A percentile compares a stretch with the other conserved stretches of the same genome.
These are phyloP conservation scores for Xenus cinereus DNA, from an alignment of 2,113 vertebrate species.

Conservation along the genomic window DNA sequence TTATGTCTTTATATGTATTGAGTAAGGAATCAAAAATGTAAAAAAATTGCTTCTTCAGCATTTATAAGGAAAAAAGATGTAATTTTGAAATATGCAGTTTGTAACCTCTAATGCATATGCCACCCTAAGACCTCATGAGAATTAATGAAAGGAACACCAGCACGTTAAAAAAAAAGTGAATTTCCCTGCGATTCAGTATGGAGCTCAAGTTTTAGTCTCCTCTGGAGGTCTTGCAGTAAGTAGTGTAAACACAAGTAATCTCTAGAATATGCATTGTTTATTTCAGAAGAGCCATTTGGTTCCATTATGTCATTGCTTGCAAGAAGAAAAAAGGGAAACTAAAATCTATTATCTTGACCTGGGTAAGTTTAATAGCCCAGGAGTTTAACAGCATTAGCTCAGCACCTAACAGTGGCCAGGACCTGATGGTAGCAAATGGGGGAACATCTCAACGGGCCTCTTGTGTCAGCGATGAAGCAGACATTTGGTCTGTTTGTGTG, in stretches of 20 bases:
- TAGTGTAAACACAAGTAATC: constrained; percentile 48
- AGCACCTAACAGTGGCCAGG: neutral
- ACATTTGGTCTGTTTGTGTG: neutral
- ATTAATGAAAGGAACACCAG: neutral
- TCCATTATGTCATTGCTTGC: constrained; percentile 60
- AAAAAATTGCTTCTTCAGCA: neutral
- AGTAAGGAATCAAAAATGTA: neutral
- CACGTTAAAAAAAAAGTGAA: neutral
- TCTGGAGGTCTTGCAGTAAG: constrained; percentile 35
- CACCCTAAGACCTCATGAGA: neutral
- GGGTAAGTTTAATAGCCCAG: constrained; percentile 8
- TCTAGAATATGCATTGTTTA: constrained; percentile 57
- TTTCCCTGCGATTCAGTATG: neutral
- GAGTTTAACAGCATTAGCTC: neutral
- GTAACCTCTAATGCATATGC: neutral
- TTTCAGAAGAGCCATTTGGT: constrained; percentile 52
- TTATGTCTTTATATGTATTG: neutral
- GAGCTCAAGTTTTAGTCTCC: constrained; percentile 26
- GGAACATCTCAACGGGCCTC: neutral
- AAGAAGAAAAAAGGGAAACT: constrained; percentile 38
- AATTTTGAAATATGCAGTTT: neutral
- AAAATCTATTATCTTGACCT: constrained; percentile 35
- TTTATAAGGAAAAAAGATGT: neutral
- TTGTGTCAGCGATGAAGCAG: neutral
- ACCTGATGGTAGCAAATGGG: neutral